Evolutionary conservation across 2,888 invertebrate genomes (phyloP), one percentile per base, ranked within the genome.

Genomic region (Erynnis tages): DNA sequence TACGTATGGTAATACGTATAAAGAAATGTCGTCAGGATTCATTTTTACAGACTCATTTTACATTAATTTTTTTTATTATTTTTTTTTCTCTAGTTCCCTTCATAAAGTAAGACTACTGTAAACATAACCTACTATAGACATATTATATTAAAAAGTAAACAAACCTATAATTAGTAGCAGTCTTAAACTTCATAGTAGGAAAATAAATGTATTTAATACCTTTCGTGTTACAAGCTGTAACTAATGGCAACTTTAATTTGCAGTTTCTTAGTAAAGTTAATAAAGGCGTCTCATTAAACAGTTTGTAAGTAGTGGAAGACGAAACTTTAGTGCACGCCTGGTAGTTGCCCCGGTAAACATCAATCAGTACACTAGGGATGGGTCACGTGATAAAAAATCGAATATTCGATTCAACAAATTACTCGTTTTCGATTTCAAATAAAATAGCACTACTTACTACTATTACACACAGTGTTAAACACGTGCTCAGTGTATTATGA

Each of bases 341-440:
- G 41, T 30, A 37, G 44, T 52, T 44, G 37, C 30, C 29, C 62
- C 57, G 58, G 60, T 62, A 63, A 65, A 61, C 64, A 66, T 67
- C 66, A 68, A 68, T 69, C 68, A 68, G 62, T 55, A 43, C 56
- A 44, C 43, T 57, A 55, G 38, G 54, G 50, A 49, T 27, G 49
- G 41, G 49, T 35, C n/a, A 37, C 7, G 17, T 16, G 25, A 6
- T 11, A 14, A 34, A 19, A 2, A 37, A n/a, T n/a, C n/a, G n/a
- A n/a, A n/a, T n/a, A n/a, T n/a, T n/a, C n/a, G n/a, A n/a, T n/a
- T n/a, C n/a, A n/a, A n/a, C n/a, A n/a, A n/a, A n/a, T n/a, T n/a
- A n/a, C n/a, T n/a, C n/a, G n/a, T n/a, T n/a, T n/a, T n/a, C n/a
- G n/a, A n/a, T n/a, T n/a, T n/a, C n/a, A n/a, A n/a, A n/a, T n/a